Conservation (phyloP, 2,797 vertebrate genomes). For the Falco berigora region DNA sequence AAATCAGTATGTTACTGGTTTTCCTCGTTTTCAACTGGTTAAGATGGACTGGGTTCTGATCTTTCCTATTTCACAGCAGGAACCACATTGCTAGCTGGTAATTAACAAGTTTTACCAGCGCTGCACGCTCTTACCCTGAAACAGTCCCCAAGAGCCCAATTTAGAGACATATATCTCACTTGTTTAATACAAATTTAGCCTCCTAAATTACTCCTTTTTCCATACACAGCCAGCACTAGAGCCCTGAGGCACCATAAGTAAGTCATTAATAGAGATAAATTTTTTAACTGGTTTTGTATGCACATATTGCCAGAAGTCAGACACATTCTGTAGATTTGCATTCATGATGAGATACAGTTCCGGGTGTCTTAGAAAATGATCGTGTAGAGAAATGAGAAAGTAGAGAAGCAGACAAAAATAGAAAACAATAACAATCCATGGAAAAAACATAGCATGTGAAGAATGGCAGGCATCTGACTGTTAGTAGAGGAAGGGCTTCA, state of each 20-base stretch:
- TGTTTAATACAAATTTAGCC: conserved; percentile 26
- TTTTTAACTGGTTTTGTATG: background rate
- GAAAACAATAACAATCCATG: background rate
- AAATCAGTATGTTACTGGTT: background rate
- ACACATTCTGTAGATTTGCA: background rate
- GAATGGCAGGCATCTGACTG: background rate
- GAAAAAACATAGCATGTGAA: background rate
- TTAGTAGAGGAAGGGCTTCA: background rate
- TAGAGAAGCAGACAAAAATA: background rate
- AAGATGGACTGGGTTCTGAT: background rate
- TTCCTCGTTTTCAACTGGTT: background rate
- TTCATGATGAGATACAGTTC: background rate
- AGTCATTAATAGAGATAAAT: background rate
- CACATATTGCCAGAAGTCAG: background rate
- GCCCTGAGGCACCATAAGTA: background rate
- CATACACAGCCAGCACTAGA: background rate
- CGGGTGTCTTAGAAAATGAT: background rate
- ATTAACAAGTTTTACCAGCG: background rate
- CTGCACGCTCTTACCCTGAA: background rate
- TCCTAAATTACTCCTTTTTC: conserved; percentile 34
- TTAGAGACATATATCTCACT: conserved; percentile 6
- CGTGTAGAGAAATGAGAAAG: background rate
- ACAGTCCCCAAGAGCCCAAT: conserved; percentile 30
- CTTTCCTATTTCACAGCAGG: background rate
- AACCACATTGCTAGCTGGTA: background rate